These are phyloP conservation scores for Diachasmimorpha longicaudata DNA, from an alignment of 1,140 invertebrate genomes.

Conservation along the genomic window DNA sequence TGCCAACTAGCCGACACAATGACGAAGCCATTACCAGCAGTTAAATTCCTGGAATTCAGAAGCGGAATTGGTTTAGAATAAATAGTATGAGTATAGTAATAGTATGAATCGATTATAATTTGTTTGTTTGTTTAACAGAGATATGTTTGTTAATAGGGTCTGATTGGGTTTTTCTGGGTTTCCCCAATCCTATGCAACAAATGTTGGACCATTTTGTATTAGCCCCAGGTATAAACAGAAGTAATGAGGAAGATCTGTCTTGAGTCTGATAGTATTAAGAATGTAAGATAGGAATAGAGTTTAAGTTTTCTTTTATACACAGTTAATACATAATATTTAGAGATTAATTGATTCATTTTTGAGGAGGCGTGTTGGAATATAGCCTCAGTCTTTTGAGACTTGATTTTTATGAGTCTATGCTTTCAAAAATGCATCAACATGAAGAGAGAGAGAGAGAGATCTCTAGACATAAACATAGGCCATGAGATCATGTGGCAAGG, in stretches of 20 bases:
- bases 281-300: background rate
- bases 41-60: conserved; percentile 32
- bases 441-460: too few relatives aligned
- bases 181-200: background rate
- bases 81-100: background rate
- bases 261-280: background rate
- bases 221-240: background rate
- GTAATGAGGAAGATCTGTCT: background rate
- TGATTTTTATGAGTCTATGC: background rate
- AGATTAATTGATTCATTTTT: background rate
- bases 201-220: background rate
- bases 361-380: background rate
- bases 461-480: too few relatives aligned
- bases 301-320: too few relatives aligned
- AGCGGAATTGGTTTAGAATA: background rate
- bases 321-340: background rate
- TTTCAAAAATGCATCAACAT: too few relatives aligned
- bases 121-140: too few relatives aligned
- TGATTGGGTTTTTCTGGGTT: too few relatives aligned
- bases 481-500: too few relatives aligned
- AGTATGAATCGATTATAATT: background rate
- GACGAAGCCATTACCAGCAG: conserved; percentile 19
- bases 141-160: background rate
- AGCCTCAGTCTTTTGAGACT: too few relatives aligned
- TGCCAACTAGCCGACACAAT: conserved; percentile 51